phyloP scores from a whole-genome alignment of 1,140 invertebrate species.

The Procambarus virginalis region DNA sequence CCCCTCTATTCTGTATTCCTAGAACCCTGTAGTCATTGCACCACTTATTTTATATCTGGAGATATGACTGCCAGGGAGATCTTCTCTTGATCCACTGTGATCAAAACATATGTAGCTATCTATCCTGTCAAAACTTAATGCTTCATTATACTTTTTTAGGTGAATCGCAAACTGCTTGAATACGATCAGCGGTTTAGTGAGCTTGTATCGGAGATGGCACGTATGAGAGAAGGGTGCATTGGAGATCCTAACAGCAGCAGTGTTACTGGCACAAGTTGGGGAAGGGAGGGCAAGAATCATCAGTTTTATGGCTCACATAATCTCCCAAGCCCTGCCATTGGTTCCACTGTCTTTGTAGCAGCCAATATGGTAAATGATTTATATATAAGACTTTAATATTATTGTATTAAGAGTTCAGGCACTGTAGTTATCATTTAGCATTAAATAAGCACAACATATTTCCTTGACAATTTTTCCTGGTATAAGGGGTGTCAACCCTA shows the following conservation, averaged over 20 bases:
- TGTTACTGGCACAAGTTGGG: neutral
- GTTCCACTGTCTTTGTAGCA: slow-evolving; percentile 37
- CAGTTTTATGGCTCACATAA: slow-evolving; percentile 32
- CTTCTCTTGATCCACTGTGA: no score
- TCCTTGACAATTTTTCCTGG: no score
- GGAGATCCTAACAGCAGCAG: slow-evolving; percentile 7
- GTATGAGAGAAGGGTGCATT: slow-evolving; percentile 12
- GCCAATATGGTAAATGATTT: slow-evolving; percentile 39
- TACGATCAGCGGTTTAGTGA: slow-evolving; percentile 48
- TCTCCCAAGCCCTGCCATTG: slow-evolving; percentile 8
- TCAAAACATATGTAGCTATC: no score
- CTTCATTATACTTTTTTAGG: slow-evolving; percentile 2
- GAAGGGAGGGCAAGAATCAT: neutral
- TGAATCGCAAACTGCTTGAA: slow-evolving; percentile 37
- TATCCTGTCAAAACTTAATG: no score
- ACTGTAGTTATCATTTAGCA: no score
- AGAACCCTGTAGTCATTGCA: no score
- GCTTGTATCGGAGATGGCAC: neutral
- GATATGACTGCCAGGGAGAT: no score
- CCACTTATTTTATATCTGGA: no score
- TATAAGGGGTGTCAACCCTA: no score
- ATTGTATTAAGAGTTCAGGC: no score
- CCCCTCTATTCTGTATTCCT: no score
- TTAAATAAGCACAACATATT: no score
- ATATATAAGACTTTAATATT: neutral